phyloP scores from a whole-genome alignment of 2,888 invertebrate species.

The Ectemnius lituratus region DNA sequence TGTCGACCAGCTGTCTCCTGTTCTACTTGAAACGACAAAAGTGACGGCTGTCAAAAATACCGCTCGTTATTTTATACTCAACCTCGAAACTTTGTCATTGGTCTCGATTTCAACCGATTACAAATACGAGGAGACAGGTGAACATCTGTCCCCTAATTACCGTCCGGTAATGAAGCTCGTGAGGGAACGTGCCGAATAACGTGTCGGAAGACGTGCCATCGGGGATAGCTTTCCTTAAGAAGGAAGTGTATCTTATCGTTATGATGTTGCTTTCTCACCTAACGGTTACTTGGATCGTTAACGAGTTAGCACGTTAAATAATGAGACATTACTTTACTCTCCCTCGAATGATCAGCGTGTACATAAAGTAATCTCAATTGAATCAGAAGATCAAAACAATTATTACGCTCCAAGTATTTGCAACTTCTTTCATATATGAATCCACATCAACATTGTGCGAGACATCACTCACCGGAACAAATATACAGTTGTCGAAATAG shows the following conservation, averaged over 20 bases:
- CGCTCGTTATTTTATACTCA: background rate
- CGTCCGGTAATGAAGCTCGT: background rate
- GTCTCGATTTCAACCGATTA: background rate
- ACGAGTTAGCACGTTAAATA: background rate
- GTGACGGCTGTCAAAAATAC: background rate
- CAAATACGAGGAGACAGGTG: background rate
- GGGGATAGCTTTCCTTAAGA: too few species aligned
- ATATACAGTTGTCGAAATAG: too few species aligned
- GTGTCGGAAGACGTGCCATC: background rate
- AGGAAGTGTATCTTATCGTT: slow-evolving; percentile 1
- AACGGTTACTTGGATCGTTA: background rate
- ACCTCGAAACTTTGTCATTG: background rate
- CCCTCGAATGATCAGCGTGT: background rate
- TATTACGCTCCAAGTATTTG: background rate
- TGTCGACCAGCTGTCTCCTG: slow-evolving; percentile 1
- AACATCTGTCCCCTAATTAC: background rate
- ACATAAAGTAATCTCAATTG: too few species aligned
- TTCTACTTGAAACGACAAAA: background rate
- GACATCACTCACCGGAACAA: too few species aligned
- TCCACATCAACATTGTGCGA: too few species aligned
- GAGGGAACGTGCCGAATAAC: background rate
- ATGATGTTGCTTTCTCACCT: slow-evolving; percentile 13
- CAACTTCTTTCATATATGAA: too few species aligned
- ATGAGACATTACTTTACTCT: background rate
- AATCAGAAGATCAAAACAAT: background rate